phyloP scores from a whole-genome alignment of 2,888 invertebrate genomes.

The Ophioninae sp. region DNA sequence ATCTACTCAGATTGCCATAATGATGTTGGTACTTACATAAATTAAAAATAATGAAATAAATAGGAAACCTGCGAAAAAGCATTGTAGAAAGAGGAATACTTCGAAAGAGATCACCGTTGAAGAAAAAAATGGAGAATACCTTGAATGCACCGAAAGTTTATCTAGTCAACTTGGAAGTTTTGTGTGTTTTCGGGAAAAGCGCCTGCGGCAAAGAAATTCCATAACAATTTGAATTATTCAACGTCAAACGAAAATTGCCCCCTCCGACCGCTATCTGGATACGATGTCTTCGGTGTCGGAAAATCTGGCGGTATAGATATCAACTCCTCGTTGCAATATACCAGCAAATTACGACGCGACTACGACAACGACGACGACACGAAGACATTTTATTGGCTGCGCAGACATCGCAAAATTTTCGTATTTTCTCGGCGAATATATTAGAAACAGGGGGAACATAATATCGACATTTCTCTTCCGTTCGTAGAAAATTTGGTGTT shows the following conservation, averaged over 20 bases:
- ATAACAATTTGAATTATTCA: conserved; percentile 57
- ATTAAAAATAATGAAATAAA: neutral
- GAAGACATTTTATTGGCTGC: conserved; percentile 38
- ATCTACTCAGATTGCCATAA: neutral
- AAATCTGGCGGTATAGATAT: conserved; percentile 9
- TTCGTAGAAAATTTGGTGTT: neutral
- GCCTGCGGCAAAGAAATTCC: conserved; percentile 24
- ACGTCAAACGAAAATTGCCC: conserved; percentile 41
- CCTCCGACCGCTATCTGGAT: conserved; percentile 6
- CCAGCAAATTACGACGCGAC: neutral
- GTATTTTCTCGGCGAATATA: conserved; percentile 25
- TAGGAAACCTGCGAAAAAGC: neutral
- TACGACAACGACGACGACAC: conserved; percentile 3
- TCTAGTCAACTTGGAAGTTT: conserved; percentile 46
- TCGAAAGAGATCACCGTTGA: neutral
- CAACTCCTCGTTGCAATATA: conserved; percentile 27
- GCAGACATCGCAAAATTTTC: conserved; percentile 11
- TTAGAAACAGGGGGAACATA: conserved; percentile 6
- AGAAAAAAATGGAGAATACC: conserved; percentile 26
- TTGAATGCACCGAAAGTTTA: neutral
- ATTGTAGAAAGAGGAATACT: conserved; percentile 2
- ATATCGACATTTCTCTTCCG: neutral
- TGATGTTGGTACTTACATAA: neutral
- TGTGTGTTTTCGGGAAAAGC: conserved; percentile 36
- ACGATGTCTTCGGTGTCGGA: neutral